These are phyloP conservation scores for Pardosa pseudoannulata DNA, from an alignment of 2,888 invertebrate species.

Conservation along the genomic window DNA sequence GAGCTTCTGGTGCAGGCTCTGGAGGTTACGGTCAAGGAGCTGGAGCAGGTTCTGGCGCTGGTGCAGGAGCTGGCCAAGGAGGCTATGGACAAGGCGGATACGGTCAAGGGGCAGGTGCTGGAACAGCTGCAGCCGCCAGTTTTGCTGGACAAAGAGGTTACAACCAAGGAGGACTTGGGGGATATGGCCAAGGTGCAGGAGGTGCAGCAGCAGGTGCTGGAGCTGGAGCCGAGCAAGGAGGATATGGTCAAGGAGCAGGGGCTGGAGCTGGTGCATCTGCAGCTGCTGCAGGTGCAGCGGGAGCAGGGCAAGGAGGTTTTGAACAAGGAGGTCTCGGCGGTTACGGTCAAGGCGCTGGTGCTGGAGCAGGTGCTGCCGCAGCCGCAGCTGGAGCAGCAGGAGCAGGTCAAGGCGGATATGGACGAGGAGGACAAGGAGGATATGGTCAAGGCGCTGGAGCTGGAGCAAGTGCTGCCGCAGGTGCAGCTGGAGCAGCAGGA, in stretches of 20 bases:
- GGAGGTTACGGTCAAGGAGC: no score
- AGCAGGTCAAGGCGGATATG: not conserved
- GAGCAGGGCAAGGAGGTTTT: not conserved
- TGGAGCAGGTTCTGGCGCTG: no score
- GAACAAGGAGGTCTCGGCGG: not conserved
- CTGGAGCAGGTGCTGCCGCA: not conserved
- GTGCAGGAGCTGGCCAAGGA: not conserved
- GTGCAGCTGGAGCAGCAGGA: not conserved
- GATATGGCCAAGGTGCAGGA: no score
- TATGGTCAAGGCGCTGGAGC: not conserved
- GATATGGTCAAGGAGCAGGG: not conserved
- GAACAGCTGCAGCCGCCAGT: no score
- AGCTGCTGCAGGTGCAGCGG: not conserved
- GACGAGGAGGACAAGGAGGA: not conserved
- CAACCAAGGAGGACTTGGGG: not conserved
- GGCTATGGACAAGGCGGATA: no score
- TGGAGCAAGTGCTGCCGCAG: not conserved
- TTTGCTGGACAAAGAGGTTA: not conserved
- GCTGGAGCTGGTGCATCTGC: not conserved
- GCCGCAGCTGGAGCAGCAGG: constrained; percentile 20
- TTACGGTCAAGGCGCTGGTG: no score
- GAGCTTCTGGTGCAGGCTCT: not conserved
- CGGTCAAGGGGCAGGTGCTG: no score
- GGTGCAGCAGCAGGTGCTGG: not conserved
- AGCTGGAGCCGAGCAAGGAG: not conserved